Conservation (phyloP, 1,140 invertebrate species). For the Microplitis mediator region DNA sequence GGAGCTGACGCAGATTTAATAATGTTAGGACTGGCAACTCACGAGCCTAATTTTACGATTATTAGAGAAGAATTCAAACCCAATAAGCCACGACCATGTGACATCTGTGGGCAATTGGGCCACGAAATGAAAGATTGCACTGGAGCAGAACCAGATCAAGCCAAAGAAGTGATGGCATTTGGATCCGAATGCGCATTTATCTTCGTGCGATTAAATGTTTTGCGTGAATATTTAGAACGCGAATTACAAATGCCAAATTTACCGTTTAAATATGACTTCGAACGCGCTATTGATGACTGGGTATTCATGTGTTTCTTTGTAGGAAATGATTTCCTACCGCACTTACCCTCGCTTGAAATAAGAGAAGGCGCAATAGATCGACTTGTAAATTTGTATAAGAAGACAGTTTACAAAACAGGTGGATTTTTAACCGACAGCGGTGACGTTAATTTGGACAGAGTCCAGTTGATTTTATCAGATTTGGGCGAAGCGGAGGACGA, state of each 20-base stretch:
- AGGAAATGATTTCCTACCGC: conserved; percentile 98
- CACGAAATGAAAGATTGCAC: conserved; percentile 97
- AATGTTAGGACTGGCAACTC: conserved; percentile 97
- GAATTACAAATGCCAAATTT: conserved; percentile 93
- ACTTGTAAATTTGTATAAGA: conserved; percentile 93
- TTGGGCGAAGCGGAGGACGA: conserved; percentile 95
- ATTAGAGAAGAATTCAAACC: conserved; percentile 98
- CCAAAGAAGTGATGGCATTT: conserved; percentile 66
- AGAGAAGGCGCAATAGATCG: conserved; percentile 97
- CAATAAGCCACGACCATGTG: conserved; percentile 94
- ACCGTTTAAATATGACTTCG: conserved; percentile 89
- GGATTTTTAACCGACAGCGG: conserved; percentile 97
- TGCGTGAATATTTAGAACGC: conserved; percentile 93
- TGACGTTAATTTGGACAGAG: conserved; percentile 87
- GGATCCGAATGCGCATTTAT: conserved; percentile 81
- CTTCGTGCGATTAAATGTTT: conserved; percentile 88
- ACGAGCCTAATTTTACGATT: conserved; percentile 98
- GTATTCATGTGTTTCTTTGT: conserved; percentile 99
- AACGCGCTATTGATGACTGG: conserved; percentile 96
- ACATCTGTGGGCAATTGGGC: conserved; percentile 93
- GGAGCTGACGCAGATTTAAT: conserved; percentile 99
- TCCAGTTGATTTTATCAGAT: conserved; percentile 93
- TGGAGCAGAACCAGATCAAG: conserved; percentile 67
- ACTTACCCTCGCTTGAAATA: conserved; percentile 98
- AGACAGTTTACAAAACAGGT: conserved; percentile 90